Conservation (phyloP, 2,888 invertebrate species). For the Pristionchus maxplancki region DNA sequence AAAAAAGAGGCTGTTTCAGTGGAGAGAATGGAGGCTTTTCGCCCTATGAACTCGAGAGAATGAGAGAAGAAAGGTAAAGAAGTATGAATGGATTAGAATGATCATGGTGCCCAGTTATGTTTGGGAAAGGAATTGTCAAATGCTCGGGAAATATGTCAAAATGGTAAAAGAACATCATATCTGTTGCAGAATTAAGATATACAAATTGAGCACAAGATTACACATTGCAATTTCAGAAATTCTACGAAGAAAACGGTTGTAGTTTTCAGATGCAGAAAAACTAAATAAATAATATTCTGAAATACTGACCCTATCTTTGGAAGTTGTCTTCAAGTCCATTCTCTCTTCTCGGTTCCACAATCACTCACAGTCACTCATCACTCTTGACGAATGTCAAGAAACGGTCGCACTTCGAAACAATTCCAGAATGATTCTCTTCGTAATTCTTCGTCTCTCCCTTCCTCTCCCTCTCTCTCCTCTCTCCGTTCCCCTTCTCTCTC, state of each 20-base stretch:
- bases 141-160: too few species aligned
- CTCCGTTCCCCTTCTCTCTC: slow-evolving; percentile 40
- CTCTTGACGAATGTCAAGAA: slow-evolving; percentile 43
- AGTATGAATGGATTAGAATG: neutral
- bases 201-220: too few species aligned
- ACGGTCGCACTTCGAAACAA: slow-evolving; percentile 38
- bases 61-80: neutral
- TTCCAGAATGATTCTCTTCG: neutral
- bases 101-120: neutral
- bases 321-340: neutral
- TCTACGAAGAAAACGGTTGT: too few species aligned
- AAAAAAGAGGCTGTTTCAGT: slow-evolving; percentile 12
- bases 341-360: neutral
- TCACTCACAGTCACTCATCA: neutral
- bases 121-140: neutral
- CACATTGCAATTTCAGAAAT: too few species aligned
- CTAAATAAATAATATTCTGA: too few species aligned
- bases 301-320: neutral
- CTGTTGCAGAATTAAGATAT: too few species aligned
- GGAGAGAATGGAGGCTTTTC: neutral
- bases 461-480: slow-evolving; percentile 10
- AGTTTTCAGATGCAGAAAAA: too few species aligned
- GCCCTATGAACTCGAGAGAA: slow-evolving; percentile 34
- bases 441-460: neutral
- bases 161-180: too few species aligned